Base-by-base conservation (phyloP, 2,888 invertebrate species). In the Miltochrista miniata region DNA sequence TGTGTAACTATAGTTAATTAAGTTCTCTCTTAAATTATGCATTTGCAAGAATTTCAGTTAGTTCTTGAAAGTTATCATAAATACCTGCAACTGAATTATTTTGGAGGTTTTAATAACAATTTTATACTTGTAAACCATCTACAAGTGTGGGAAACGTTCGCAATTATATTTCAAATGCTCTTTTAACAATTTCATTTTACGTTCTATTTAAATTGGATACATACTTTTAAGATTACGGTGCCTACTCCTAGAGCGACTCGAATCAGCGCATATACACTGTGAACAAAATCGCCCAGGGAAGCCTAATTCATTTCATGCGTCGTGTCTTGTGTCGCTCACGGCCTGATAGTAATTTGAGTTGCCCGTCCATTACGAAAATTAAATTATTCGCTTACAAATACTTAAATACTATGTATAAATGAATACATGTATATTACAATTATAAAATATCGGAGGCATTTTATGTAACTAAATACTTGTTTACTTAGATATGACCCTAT, bases 251-350 rank as follows among this genome's bases (percentile, higher is more conserved):
- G 60, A 59, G 39, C 54, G 52, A 45, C 48, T 59, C 51, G 59
- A 63, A 63, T 67, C 59, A 59, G 51, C 61, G 62, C 63, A 66
- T 67, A 72, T 67, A 68, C 70, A 69, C 59, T 61, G 58, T 67
- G 73, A 79, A 74, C 74, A 70, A 72, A 74, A 72, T 64, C 73
- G 77, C 79, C 79, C 64, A 67, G 71, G 76, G 79, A 77, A 76
- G 76, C 76, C 74, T 76, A 78, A 80, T 80, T 80, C 74, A 79
- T 83, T 83, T 81, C 76, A 81, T 78, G 79, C 82, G 68, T 79
- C 74, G 63, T 69, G 73, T 82, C 80, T 72, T 59, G 64, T 73
- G 80, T 80, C 79, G 76, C 83, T 80, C 74, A 68, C 70, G 79
- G 80, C 77, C 58, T 72, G 70, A 68, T 73, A 74, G 72, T 81